Evolutionary conservation across 2,888 invertebrate genomes (phyloP), one percentile per base, ranked within the genome.

Genomic region (Drosophila ustulata): DNA sequence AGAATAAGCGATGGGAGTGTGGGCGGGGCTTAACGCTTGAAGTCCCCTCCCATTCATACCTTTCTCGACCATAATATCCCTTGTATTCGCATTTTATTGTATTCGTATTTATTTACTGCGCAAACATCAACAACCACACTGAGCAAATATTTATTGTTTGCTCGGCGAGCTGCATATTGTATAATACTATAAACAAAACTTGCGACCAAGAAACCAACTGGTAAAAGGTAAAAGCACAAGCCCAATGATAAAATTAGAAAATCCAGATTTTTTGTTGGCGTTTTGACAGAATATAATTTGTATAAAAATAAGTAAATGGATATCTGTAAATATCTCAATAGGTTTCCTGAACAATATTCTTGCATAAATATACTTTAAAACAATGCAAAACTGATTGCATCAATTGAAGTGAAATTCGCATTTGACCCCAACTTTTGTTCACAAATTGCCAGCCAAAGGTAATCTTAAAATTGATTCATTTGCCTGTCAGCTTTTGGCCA

Each of bases 121-220:
- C 65, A 75, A 66, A 76, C 84, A 80, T 73, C 67, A 64, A 75
- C 70, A 73, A 66, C 70, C 63, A 66, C 67, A 55, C 61, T 41
- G 53, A 30, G 32, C 68, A 75, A 81, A 80, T 75, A 75, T 80
- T 80, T 78, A 72, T 75, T 73, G 67, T 70, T 80, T 73, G 78
- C 11, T 53, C 52, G 55, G 55, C 53, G 63, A 61, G 34, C 3
- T 55, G 34, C 55, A 56, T 56, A 13, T 23, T 23, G 23, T 8
- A 51, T 1, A 25, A 9, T 26, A 13, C 39, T 13, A 39, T 8
- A 39, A 5, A 25, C 11, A 30, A 11, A 30, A 55, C 4, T 32
- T 55, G 30, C 37, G 30, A 6, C 11, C 41, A 32, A 45, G 41
- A 45, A 25, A 32, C 3, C 8, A 23, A 55, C 28, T 55, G 43